Percentiles rank a stretch among this genome's conserved stretches.
phyloP scores from a whole-genome alignment of 1,140 invertebrate genomes.

The Ectropis grisescens region DNA sequence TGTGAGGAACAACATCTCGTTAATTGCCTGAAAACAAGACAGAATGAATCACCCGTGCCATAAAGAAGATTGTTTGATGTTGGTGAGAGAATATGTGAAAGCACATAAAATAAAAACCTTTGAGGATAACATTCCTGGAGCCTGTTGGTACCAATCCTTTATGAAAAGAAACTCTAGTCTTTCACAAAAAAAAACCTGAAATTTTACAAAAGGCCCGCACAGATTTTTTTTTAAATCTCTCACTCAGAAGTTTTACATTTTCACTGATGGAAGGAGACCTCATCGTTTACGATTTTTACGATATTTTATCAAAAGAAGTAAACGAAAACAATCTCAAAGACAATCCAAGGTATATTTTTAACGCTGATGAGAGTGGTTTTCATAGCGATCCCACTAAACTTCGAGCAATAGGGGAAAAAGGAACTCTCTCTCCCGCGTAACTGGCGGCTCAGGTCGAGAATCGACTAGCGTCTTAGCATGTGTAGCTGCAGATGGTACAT shows the following conservation, averaged over 20 bases:
- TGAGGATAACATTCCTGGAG: background rate
- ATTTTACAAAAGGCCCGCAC: background rate
- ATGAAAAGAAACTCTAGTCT: constrained; percentile 1
- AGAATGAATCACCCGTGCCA: constrained; percentile 2
- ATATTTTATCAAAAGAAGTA: background rate
- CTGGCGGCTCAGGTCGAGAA: too few species aligned
- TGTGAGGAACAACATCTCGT: constrained; percentile 2
- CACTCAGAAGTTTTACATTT: too few species aligned
- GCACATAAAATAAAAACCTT: background rate
- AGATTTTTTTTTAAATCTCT: too few species aligned
- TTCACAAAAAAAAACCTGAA: background rate
- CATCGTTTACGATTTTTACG: constrained; percentile 1
- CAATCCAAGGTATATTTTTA: constrained; percentile 1
- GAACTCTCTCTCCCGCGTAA: too few species aligned
- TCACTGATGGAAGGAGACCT: background rate
- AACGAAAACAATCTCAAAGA: background rate
- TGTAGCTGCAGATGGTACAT: too few species aligned
- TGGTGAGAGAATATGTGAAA: background rate
- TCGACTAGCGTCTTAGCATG: background rate
- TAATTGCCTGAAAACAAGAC: constrained; percentile 4
- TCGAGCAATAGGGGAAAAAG: too few species aligned
- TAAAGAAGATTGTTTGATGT: constrained; percentile 1
- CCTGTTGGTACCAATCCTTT: background rate
- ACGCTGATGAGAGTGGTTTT: constrained; percentile 1
- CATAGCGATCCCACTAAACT: background rate